Conservation (phyloP, 2,888 invertebrate species). For the Sphinx pinastri region DNA sequence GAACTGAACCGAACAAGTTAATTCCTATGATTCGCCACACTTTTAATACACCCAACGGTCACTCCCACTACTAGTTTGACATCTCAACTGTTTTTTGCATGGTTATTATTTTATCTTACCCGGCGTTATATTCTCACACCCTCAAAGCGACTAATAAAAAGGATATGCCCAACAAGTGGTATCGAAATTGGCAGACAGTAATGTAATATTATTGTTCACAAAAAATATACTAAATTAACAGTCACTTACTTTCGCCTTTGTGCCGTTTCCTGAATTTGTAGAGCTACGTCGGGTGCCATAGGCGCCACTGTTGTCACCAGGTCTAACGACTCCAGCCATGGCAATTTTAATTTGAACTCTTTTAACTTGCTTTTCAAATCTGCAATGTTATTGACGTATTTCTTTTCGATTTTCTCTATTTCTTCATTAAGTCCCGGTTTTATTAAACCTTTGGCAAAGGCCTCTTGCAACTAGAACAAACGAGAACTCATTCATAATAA, state of each 20-base stretch:
- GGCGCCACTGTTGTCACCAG: slow-evolving; percentile 90
- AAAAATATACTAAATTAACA: too few species aligned
- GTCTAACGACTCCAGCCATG: slow-evolving; percentile 95
- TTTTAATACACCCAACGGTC: too few species aligned
- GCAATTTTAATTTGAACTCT: slow-evolving; percentile 88
- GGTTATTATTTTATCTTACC: too few species aligned
- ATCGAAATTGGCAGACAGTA: too few species aligned
- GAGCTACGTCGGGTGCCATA: slow-evolving; percentile 92
- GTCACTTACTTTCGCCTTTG: slow-evolving; percentile 84
- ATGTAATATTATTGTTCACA: too few species aligned
- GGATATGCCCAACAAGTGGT: too few species aligned
- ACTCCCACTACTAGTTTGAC: too few species aligned
- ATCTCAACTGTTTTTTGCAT: too few species aligned
- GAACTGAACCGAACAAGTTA: too few species aligned
- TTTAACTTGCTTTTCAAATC: slow-evolving; percentile 88
- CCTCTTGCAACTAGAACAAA: slow-evolving; percentile 91
- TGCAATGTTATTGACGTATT: slow-evolving; percentile 88
- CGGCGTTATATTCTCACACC: too few species aligned
- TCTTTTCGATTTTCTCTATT: slow-evolving; percentile 82
- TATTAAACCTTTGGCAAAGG: slow-evolving; percentile 92
- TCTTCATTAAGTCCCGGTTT: slow-evolving; percentile 93
- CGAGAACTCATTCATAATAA: slow-evolving; percentile 18
- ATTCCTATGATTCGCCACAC: too few species aligned
- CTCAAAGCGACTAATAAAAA: too few species aligned
- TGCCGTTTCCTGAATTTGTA: slow-evolving; percentile 90